These are phyloP conservation scores for Mesitornis unicolor DNA, from an alignment of 2,113 vertebrate genomes.

Conservation along the genomic window DNA sequence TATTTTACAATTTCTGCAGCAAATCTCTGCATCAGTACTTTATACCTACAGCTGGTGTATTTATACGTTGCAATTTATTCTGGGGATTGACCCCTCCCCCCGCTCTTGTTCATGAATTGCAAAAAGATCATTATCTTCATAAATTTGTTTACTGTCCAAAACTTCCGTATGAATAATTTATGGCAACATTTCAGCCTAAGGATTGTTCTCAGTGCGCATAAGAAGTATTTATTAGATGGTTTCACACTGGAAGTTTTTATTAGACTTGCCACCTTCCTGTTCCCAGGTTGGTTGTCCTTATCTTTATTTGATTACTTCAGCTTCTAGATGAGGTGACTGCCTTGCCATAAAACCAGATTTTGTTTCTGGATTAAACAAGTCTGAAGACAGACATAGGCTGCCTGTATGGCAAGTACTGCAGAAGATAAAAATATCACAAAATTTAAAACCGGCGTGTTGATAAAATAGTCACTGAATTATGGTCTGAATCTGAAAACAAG, in stretches of 20 bases:
- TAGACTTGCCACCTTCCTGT: conserved; percentile 1
- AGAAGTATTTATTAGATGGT: conserved; percentile 49
- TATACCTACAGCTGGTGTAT: conserved; percentile 21
- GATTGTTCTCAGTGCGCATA: conserved; percentile 46
- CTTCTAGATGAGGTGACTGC: not conserved
- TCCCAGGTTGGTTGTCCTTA: conserved; percentile 22
- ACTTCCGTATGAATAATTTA: conserved; percentile 58
- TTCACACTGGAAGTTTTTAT: conserved; percentile 32
- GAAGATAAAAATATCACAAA: not conserved
- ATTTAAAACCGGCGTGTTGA: not conserved
- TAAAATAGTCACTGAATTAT: not conserved
- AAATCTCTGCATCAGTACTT: conserved; percentile 9
- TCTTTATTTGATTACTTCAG: conserved; percentile 42
- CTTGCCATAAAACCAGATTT: not conserved
- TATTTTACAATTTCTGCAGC: conserved; percentile 24
- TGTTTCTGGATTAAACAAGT: not conserved
- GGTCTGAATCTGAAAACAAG: not conserved
- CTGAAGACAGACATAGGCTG: not conserved
- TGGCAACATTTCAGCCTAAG: conserved; percentile 33
- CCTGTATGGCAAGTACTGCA: not conserved
- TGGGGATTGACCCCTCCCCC: conserved; percentile 33
- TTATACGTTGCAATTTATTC: conserved; percentile 32
- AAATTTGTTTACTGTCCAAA: conserved; percentile 60
- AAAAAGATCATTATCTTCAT: conserved; percentile 59
- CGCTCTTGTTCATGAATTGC: conserved; percentile 52